Conservation (phyloP, 2,888 invertebrate species). For the Sphinx pinastri region DNA sequence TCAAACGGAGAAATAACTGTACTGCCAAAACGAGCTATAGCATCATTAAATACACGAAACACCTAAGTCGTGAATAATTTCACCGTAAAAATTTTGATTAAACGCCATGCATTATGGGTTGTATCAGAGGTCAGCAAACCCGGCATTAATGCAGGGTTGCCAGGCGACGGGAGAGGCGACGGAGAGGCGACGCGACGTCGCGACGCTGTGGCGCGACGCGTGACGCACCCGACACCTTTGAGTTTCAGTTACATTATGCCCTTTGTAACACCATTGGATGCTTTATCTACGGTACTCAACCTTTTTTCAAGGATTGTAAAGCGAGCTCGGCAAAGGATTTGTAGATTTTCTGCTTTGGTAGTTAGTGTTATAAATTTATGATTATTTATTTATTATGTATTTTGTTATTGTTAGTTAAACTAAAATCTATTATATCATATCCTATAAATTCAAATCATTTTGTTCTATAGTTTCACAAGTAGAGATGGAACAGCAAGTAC, state of each 20-base stretch:
- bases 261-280: constrained; percentile 21
- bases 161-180: constrained; percentile 47
- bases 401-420: too few species aligned
- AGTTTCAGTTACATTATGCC: constrained; percentile 24
- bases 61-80: constrained; percentile 12
- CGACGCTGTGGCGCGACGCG: constrained; percentile 59
- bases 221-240: constrained; percentile 55
- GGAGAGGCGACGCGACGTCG: constrained; percentile 60
- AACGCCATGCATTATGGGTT: constrained; percentile 34
- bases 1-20: not conserved
- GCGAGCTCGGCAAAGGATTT: not conserved
- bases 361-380: too few species aligned
- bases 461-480: too few species aligned
- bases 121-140: constrained; percentile 61
- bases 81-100: constrained; percentile 17
- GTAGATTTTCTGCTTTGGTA: not conserved
- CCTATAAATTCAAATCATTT: too few species aligned
- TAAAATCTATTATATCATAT: too few species aligned
- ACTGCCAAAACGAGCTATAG: constrained; percentile 7
- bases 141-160: constrained; percentile 56
- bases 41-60: not conserved
- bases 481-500: too few species aligned
- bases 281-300: constrained; percentile 10
- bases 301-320: constrained; percentile 7
- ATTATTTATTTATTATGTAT: too few species aligned